Evolutionary conservation across 2,797 vertebrate species (phyloP).

Genomic region (Lepus townsendii): DNA sequence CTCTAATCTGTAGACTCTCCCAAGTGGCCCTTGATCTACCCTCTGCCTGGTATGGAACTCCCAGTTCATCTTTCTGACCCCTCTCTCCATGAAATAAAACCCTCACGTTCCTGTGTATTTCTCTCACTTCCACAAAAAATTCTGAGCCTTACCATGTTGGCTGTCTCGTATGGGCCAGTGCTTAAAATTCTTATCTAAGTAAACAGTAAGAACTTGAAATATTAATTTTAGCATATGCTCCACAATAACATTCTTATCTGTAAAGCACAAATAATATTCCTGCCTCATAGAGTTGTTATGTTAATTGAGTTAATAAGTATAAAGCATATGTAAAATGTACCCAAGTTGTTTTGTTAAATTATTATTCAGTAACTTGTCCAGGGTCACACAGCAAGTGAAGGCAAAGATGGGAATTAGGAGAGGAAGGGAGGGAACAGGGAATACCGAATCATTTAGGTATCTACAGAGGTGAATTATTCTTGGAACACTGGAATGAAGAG

Average conservation of each 20-base stretch:
- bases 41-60: too few species aligned
- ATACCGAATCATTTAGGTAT: background rate
- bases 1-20: too few species aligned
- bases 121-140: too few species aligned
- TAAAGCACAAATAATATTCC: background rate
- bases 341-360: background rate
- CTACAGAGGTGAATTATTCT: background rate
- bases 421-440: background rate
- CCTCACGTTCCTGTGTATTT: too few species aligned
- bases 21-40: too few species aligned
- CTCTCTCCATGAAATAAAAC: too few species aligned
- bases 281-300: background rate
- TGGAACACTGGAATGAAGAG: background rate
- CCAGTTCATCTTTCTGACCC: too few species aligned
- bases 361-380: constrained; percentile 5
- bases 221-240: too few species aligned
- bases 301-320: background rate
- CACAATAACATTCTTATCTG: background rate
- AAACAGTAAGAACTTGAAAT: too few species aligned
- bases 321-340: background rate
- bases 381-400: background rate
- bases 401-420: background rate
- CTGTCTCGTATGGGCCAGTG: too few species aligned
- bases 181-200: too few species aligned
- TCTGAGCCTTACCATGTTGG: too few species aligned